Conservation (phyloP, 2,888 invertebrate genomes). For the Exocentrus adspersus region DNA sequence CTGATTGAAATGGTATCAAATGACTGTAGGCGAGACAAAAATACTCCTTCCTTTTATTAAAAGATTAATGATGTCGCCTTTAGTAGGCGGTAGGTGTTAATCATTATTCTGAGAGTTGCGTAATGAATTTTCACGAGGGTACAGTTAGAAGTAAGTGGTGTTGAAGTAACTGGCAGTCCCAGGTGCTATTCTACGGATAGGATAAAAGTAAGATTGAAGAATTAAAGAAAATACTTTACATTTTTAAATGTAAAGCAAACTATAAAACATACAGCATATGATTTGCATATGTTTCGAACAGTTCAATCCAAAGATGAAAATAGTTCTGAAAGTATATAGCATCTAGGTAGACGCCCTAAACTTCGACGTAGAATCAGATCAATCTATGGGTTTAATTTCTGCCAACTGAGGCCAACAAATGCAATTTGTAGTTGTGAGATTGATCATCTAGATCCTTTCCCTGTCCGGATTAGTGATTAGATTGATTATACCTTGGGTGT, state of each 20-base stretch:
- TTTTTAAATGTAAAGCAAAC: too few relatives aligned
- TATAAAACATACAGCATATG: too few relatives aligned
- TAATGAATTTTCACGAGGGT: conserved; percentile 5
- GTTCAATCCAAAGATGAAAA: too few relatives aligned
- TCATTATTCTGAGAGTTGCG: conserved; percentile 1
- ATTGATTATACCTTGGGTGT: too few relatives aligned
- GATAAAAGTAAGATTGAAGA: not conserved
- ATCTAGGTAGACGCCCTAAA: too few relatives aligned
- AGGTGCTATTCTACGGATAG: not conserved
- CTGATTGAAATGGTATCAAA: not conserved
- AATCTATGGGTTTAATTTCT: not conserved
- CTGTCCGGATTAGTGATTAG: not conserved
- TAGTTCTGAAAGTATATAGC: too few relatives aligned
- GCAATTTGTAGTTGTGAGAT: conserved; percentile 6
- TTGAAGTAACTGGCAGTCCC: not conserved
- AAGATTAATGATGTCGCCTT: conserved; percentile 1
- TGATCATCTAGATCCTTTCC: conserved; percentile 1
- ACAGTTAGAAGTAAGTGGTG: not conserved
- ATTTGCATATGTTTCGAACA: too few relatives aligned
- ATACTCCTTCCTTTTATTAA: not conserved
- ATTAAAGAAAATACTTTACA: too few relatives aligned
- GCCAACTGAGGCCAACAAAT: not conserved
- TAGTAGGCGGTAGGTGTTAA: not conserved
- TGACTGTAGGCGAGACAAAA: conserved; percentile 4
- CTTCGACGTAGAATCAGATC: too few relatives aligned